A percentile compares a stretch with the other conserved stretches of the same genome.
Evolutionary conservation across 1,140 invertebrate genomes (phyloP).

Genomic region (Hyposmocoma kahamanoa): DNA sequence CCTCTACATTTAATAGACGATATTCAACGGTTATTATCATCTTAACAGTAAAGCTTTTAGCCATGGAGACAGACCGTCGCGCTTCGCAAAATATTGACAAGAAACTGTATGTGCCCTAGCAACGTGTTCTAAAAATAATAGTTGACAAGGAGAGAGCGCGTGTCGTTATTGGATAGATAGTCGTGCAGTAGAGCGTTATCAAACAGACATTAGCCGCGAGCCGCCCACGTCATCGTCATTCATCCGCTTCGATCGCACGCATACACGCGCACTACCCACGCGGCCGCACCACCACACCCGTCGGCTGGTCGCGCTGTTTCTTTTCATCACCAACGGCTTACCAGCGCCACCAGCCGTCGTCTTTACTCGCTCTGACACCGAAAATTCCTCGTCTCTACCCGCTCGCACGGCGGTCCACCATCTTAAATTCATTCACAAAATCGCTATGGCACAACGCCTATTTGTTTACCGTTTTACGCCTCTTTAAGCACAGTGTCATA

Average conservation of each 20-base stretch:
- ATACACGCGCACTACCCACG: conserved; percentile 33
- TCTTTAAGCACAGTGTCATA: conserved; percentile 18
- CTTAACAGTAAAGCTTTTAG: neutral
- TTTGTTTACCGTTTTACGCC: conserved; percentile 62
- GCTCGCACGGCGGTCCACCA: conserved; percentile 55
- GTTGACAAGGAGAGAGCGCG: no score
- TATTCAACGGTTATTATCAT: neutral
- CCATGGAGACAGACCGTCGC: neutral
- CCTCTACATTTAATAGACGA: neutral
- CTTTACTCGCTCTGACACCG: no score
- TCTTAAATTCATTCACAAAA: conserved; percentile 72
- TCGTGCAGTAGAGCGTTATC: conserved; percentile 38
- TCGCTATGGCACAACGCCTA: conserved; percentile 50
- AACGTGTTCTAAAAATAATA: conserved; percentile 61
- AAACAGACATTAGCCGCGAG: conserved; percentile 47
- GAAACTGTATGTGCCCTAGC: neutral
- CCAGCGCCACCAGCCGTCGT: conserved; percentile 9
- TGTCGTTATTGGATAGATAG: conserved; percentile 35
- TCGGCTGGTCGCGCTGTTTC: conserved; percentile 18
- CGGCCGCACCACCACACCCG: conserved; percentile 23
- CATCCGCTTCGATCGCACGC: conserved; percentile 59
- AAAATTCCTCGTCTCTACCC: conserved; percentile 30
- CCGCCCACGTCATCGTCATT: conserved; percentile 62
- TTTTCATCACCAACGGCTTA: conserved; percentile 18
- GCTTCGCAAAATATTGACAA: neutral